Evolutionary conservation across 2,113 vertebrate species (phyloP).

Genomic region (Siphamia tubifer): DNA sequence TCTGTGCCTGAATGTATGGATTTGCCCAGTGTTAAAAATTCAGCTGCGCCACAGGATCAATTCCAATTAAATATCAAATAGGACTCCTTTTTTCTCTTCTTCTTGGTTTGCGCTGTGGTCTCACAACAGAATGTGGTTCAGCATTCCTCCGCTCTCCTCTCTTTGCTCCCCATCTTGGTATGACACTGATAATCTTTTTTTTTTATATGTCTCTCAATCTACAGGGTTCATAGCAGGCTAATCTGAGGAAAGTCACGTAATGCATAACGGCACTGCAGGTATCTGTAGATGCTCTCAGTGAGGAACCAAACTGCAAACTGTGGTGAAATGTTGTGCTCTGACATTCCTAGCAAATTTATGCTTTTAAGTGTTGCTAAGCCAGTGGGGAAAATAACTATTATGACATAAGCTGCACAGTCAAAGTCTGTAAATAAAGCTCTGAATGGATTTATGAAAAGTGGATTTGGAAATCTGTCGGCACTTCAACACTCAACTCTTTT

Average conservation of each 20-base stretch:
- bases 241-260: background rate
- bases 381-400: background rate
- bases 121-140: constrained; percentile 26
- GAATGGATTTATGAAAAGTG: background rate
- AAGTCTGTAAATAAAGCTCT: constrained; percentile 14
- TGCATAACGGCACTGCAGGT: background rate
- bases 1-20: constrained; percentile 46
- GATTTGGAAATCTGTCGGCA: constrained; percentile 17
- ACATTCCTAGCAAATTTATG: background rate
- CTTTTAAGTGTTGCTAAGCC: background rate
- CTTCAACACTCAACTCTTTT: background rate
- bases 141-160: constrained; percentile 7
- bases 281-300: background rate
- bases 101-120: constrained; percentile 17
- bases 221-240: background rate
- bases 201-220: constrained; percentile 10
- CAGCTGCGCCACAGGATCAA: constrained; percentile 58
- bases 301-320: background rate
- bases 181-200: constrained; percentile 4
- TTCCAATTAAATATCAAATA: constrained; percentile 73
- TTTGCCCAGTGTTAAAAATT: constrained; percentile 47
- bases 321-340: background rate
- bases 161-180: background rate
- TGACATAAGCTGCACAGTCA: background rate
- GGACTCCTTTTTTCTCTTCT: constrained; percentile 33